Conservation (phyloP, 2,888 invertebrate species). For the Coenonympha glycerion region DNA sequence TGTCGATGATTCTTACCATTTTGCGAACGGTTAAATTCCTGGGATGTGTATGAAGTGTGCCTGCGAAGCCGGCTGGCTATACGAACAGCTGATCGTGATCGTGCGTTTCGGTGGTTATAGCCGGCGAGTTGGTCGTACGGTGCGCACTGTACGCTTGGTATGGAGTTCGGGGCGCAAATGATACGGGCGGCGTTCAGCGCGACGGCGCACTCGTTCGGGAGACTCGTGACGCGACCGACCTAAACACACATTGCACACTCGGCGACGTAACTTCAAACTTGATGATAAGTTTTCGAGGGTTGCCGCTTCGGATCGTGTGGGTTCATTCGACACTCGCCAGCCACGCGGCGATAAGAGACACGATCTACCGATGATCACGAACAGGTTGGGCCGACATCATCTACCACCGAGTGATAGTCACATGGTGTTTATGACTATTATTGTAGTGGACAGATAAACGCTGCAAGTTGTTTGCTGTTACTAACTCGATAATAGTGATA, state of each 20-base stretch:
- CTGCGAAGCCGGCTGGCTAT: constrained; percentile 35
- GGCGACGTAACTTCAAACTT: constrained; percentile 50
- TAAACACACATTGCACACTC: constrained; percentile 51
- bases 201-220: constrained; percentile 64
- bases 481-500: constrained; percentile 25
- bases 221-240: constrained; percentile 51
- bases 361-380: constrained; percentile 51
- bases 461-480: constrained; percentile 24
- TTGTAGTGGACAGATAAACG: constrained; percentile 23
- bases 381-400: constrained; percentile 44
- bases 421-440: constrained; percentile 32
- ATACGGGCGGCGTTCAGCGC: constrained; percentile 54
- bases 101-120: constrained; percentile 39
- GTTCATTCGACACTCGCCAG: constrained; percentile 58
- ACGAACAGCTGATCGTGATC: constrained; percentile 63
- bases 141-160: constrained; percentile 56
- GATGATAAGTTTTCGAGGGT: constrained; percentile 60
- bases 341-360: constrained; percentile 59
- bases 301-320: constrained; percentile 51
- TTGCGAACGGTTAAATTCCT: constrained; percentile 33
- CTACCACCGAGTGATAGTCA: constrained; percentile 45
- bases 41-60: constrained; percentile 30
- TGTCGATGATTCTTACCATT: constrained; percentile 65
- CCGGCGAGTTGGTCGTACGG: constrained; percentile 42
- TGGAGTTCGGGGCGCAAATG: constrained; percentile 67